phyloP scores from a whole-genome alignment of 2,797 vertebrate species.

The Jordanella pulchra region DNA sequence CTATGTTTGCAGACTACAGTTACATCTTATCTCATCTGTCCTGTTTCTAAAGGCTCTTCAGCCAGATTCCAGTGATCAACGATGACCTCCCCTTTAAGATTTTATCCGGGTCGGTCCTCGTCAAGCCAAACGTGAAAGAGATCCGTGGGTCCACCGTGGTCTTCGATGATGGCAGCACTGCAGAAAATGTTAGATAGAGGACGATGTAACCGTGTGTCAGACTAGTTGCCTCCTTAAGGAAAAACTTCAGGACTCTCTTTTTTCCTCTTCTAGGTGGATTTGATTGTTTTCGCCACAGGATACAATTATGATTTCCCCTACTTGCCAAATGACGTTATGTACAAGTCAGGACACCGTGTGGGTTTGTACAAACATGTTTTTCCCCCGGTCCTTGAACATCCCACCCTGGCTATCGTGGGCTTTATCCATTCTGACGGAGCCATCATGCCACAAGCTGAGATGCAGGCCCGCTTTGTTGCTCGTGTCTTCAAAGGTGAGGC shows the following conservation, averaged over 20 bases:
- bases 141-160: slow-evolving; percentile 74
- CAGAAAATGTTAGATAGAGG: slow-evolving; percentile 65
- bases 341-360: slow-evolving; percentile 66
- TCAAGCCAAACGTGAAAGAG: slow-evolving; percentile 77
- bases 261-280: slow-evolving; percentile 60
- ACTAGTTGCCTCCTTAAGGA: neutral
- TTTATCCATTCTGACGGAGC: slow-evolving; percentile 79
- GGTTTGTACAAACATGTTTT: slow-evolving; percentile 81
- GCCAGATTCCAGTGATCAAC: slow-evolving; percentile 76
- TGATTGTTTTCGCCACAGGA: slow-evolving; percentile 80
- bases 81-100: slow-evolving; percentile 80
- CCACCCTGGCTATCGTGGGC: slow-evolving; percentile 79
- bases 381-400: slow-evolving; percentile 71
- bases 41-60: slow-evolving; percentile 65
- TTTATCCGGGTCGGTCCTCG: slow-evolving; percentile 67
- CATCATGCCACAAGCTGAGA: slow-evolving; percentile 79
- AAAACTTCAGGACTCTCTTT: neutral
- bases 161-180: slow-evolving; percentile 75
- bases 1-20: neutral
- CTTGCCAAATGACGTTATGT: slow-evolving; percentile 58
- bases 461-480: slow-evolving; percentile 77
- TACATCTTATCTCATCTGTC: neutral
- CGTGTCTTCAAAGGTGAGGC: slow-evolving; percentile 76
- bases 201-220: too few relatives aligned
- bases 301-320: slow-evolving; percentile 80